Percentiles rank a stretch among this genome's conserved stretches.
Evolutionary conservation across 2,888 invertebrate species (phyloP).

Genomic region (Antitype chi): DNA sequence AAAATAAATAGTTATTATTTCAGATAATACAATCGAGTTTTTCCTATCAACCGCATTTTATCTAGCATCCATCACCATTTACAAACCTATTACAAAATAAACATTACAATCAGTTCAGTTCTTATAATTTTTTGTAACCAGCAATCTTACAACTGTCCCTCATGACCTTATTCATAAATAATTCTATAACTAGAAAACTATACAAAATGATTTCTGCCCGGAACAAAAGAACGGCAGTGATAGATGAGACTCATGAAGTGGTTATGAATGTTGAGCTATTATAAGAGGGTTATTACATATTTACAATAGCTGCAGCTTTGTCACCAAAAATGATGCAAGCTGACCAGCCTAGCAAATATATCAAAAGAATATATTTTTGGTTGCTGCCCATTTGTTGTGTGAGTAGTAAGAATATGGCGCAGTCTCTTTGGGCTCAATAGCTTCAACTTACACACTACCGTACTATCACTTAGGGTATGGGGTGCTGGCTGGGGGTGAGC

Average conservation of each 20-base stretch:
- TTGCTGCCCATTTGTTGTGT: constrained; percentile 41
- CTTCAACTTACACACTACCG: constrained; percentile 63
- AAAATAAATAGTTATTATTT: constrained; percentile 34
- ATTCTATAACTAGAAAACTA: constrained; percentile 35
- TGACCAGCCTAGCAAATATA: constrained; percentile 21
- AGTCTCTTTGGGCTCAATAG: constrained; percentile 81
- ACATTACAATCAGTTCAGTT: constrained; percentile 43
- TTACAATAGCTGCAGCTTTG: constrained; percentile 29
- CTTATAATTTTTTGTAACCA: constrained; percentile 16
- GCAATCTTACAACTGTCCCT: constrained; percentile 30
- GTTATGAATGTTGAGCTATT: constrained; percentile 3
- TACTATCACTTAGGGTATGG: constrained; percentile 74
- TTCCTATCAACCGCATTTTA: constrained; percentile 20
- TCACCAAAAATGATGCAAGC: constrained; percentile 21
- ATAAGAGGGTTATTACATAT: constrained; percentile 23
- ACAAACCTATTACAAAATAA: constrained; percentile 33
- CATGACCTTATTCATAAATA: constrained; percentile 36
- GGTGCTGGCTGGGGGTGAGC: constrained; percentile 88
- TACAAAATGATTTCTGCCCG: constrained; percentile 18
- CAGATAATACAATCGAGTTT: constrained; percentile 10
- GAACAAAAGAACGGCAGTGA: background rate
- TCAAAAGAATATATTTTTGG: constrained; percentile 44
- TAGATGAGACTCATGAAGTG: constrained; percentile 21
- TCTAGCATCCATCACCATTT: constrained; percentile 53
- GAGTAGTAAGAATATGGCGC: constrained; percentile 51